phyloP scores from a whole-genome alignment of 1,140 invertebrate species.

The Drosophila triauraria region DNA sequence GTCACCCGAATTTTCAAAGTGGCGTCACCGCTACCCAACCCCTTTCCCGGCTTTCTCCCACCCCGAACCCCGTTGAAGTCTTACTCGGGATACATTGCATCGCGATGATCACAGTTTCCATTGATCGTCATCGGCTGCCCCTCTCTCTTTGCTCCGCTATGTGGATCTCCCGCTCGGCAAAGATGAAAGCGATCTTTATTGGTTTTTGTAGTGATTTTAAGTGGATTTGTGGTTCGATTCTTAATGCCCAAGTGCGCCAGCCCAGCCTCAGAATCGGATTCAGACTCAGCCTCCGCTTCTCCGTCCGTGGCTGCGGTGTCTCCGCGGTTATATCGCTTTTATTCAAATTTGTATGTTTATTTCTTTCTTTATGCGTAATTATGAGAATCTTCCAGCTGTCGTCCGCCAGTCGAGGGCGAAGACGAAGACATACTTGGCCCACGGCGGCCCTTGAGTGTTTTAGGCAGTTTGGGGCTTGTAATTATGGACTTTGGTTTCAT shows the following conservation, averaged over 20 bases:
- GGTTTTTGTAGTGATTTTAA: slow-evolving; percentile 83
- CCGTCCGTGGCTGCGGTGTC: slow-evolving; percentile 41
- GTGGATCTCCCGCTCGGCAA: slow-evolving; percentile 56
- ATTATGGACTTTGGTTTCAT: slow-evolving; percentile 66
- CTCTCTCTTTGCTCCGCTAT: slow-evolving; percentile 2
- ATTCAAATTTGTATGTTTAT: slow-evolving; percentile 83
- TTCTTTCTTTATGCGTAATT: slow-evolving; percentile 77
- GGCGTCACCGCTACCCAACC: slow-evolving; percentile 65
- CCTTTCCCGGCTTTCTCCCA: slow-evolving; percentile 42
- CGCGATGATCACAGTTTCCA: slow-evolving; percentile 70
- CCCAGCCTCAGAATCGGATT: slow-evolving; percentile 30
- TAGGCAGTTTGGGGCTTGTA: slow-evolving; percentile 65
- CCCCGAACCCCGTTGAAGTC: slow-evolving; percentile 33
- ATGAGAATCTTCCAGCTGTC: slow-evolving; percentile 69
- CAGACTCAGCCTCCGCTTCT: slow-evolving; percentile 6
- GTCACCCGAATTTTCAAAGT: slow-evolving; percentile 75
- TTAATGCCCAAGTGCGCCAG: slow-evolving; percentile 80
- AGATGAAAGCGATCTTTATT: slow-evolving; percentile 81
- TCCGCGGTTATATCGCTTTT: slow-evolving; percentile 76
- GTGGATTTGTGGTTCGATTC: slow-evolving; percentile 83
- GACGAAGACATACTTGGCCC: slow-evolving; percentile 49
- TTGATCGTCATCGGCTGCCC: slow-evolving; percentile 65
- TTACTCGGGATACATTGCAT: slow-evolving; percentile 58
- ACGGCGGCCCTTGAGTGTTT: slow-evolving; percentile 65
- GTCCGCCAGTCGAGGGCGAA: slow-evolving; percentile 47